phyloP scores from a whole-genome alignment of 1,140 invertebrate species.

The Marisa cornuarietis region DNA sequence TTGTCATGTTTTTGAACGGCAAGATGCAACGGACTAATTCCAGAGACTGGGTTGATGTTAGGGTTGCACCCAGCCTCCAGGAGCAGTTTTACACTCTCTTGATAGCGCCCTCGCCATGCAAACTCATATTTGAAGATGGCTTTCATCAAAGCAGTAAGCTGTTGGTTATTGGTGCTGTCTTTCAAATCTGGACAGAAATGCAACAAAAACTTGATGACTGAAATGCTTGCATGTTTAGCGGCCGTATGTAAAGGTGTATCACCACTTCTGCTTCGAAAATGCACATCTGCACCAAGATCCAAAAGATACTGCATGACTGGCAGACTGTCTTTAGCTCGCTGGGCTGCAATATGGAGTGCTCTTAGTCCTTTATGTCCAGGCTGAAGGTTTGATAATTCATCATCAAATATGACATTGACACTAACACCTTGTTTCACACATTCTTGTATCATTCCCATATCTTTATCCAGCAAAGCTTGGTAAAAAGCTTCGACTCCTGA shows the following conservation, averaged over 20 bases:
- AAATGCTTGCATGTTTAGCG: constrained; percentile 41
- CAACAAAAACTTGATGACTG: constrained; percentile 39
- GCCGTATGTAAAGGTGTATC: constrained; percentile 46
- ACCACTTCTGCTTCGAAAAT: constrained; percentile 40
- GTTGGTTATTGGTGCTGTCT: constrained; percentile 44
- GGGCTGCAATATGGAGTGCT: constrained; percentile 41
- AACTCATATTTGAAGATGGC: constrained; percentile 41
- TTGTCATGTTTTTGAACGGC: constrained; percentile 37
- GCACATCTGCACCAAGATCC: constrained; percentile 33
- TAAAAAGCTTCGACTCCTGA: constrained; percentile 19
- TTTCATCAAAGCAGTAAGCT: constrained; percentile 45
- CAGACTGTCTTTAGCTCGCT: constrained; percentile 28
- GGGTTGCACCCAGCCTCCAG: constrained; percentile 40
- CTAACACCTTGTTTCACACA: constrained; percentile 28
- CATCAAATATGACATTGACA: constrained; percentile 45
- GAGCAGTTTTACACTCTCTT: constrained; percentile 40
- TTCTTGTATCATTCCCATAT: constrained; percentile 28
- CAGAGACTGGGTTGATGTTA: constrained; percentile 40
- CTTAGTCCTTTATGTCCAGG: constrained; percentile 31
- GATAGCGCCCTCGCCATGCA: constrained; percentile 34
- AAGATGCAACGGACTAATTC: constrained; percentile 44
- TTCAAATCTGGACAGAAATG: constrained; percentile 28
- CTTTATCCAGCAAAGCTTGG: constrained; percentile 35
- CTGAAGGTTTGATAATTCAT: constrained; percentile 29
- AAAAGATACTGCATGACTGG: constrained; percentile 33